Evolutionary conservation across 2,113 vertebrate species (phyloP).

Genomic region (Eretmochelys imbricata): DNA sequence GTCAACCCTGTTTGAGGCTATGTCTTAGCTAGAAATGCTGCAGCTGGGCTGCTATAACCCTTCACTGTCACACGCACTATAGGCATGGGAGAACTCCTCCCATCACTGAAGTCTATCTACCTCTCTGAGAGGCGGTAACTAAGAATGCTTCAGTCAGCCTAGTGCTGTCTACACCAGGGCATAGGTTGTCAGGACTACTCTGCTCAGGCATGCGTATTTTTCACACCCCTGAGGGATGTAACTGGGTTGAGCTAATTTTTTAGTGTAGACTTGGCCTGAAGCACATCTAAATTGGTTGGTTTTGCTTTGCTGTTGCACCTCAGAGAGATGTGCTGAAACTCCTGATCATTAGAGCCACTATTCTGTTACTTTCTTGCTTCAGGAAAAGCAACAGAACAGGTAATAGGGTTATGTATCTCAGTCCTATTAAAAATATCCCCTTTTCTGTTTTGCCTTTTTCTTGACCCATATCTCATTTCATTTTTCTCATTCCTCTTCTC

Average conservation of each 20-base stretch:
- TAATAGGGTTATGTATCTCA: rapidly evolving
- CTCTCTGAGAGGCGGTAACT: background rate
- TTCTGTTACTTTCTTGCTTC: rapidly evolving
- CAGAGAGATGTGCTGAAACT: background rate
- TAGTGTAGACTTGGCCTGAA: background rate
- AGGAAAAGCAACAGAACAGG: rapidly evolving
- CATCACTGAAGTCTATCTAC: background rate
- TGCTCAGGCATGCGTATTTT: background rate
- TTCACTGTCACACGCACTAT: background rate
- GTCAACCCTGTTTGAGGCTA: background rate
- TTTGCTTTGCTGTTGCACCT: rapidly evolving
- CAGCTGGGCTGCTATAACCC: background rate
- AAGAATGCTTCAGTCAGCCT: background rate
- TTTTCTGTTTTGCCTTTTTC: rapidly evolving
- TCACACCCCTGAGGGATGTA: background rate
- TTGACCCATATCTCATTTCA: background rate
- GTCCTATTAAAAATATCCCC: rapidly evolving
- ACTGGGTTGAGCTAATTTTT: background rate
- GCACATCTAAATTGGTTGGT: background rate
- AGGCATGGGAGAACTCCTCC: background rate
- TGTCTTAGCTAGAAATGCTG: background rate
- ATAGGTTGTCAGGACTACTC: background rate
- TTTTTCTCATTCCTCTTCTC: background rate
- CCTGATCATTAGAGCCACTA: background rate
- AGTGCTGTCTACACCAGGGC: background rate